A percentile compares a stretch with the other conserved stretches of the same genome.
phyloP scores from a whole-genome alignment of 2,797 vertebrate genomes.

The Pseudochirops corinnae region DNA sequence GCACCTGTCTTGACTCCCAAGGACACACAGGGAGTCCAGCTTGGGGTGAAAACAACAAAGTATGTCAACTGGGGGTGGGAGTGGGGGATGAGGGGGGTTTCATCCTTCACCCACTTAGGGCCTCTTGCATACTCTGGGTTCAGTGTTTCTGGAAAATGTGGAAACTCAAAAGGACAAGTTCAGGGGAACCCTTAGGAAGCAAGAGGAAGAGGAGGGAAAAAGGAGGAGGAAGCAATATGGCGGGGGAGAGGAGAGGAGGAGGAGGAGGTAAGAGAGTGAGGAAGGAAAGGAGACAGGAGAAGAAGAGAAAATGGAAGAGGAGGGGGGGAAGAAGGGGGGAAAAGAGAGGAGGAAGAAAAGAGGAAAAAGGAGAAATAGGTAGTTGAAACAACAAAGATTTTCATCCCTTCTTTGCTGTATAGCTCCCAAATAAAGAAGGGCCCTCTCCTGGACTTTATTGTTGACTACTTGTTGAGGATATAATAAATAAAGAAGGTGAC shows the following conservation, averaged over 20 bases:
- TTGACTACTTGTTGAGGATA: not conserved
- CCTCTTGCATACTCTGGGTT: not conserved
- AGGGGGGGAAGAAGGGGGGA: no score
- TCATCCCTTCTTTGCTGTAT: not conserved
- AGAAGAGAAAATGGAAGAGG: not conserved
- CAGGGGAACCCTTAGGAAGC: not conserved
- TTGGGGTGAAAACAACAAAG: not conserved
- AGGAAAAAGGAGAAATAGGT: not conserved
- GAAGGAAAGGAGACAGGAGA: no score
- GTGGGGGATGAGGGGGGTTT: no score
- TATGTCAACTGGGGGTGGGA: not conserved
- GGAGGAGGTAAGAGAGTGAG: not conserved
- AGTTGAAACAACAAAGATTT: not conserved
- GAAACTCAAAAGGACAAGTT: not conserved
- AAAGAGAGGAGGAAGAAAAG: not conserved
- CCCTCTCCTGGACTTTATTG: not conserved
- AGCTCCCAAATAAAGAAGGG: not conserved
- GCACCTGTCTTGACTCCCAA: no score
- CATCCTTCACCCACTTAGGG: no score
- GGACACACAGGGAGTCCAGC: not conserved
- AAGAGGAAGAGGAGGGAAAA: accelerated
- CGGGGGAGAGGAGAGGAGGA: not conserved
- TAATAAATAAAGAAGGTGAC: not conserved
- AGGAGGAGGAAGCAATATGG: no score
- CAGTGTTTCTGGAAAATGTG: not conserved